These are phyloP conservation scores for Eumerus sabulonum DNA, from an alignment of 2,888 invertebrate species.

Conservation along the genomic window DNA sequence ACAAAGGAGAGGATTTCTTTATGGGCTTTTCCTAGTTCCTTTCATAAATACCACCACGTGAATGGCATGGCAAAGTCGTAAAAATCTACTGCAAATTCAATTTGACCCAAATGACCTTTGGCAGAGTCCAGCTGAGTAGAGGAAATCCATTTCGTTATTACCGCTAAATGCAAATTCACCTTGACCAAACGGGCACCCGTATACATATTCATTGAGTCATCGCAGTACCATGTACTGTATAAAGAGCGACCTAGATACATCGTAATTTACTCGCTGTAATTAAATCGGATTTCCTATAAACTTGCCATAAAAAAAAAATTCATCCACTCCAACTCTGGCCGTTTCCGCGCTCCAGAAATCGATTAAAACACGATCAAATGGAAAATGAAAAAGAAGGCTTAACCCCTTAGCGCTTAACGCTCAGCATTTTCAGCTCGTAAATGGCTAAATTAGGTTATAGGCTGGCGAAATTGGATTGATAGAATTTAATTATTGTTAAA, in stretches of 20 bases:
- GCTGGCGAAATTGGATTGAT: conserved; percentile 46
- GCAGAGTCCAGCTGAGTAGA: conserved; percentile 13
- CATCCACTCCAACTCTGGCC: conserved; percentile 27
- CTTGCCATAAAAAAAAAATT: conserved; percentile 29
- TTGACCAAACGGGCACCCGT: conserved; percentile 15
- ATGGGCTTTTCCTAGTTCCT: conserved; percentile 1
- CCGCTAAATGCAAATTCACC: conserved; percentile 66
- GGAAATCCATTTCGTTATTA: conserved; percentile 53
- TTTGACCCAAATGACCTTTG: conserved; percentile 62
- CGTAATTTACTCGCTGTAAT: conserved; percentile 55
- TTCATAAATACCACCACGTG: conserved; percentile 55
- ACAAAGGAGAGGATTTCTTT: conserved; percentile 42
- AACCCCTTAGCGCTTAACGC: conserved; percentile 43
- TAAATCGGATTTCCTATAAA: conserved; percentile 63
- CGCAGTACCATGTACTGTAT: conserved; percentile 40
- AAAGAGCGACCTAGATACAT: conserved; percentile 43
- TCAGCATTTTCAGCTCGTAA: conserved; percentile 56
- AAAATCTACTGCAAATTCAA: conserved; percentile 62
- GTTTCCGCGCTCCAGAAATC: conserved; percentile 24
- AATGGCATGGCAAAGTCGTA: conserved; percentile 45
- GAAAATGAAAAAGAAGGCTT: conserved; percentile 9
- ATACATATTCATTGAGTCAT: conserved; percentile 54
- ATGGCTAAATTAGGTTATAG: conserved; percentile 49
- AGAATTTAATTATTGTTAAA: conserved; percentile 56
- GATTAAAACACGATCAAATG: conserved; percentile 52